Evolutionary conservation across 2,888 invertebrate genomes (phyloP), one percentile per base, ranked within the genome.

Genomic region (Noctuana brunneofusca): DNA sequence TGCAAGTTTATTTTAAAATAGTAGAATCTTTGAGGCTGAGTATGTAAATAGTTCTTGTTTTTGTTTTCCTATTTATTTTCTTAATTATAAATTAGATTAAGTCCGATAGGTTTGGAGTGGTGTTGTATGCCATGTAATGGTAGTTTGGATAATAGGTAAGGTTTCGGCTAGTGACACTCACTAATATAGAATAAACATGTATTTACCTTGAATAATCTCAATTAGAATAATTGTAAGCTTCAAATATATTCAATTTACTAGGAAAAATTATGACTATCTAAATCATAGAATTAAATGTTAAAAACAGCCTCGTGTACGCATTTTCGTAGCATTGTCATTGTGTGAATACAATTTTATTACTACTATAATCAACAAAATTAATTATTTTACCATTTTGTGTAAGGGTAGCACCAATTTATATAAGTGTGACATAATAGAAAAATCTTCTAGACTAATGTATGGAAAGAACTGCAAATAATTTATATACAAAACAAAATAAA

Each of bases 141-240:
- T 82, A 67, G 65, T 66, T 67, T 58, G 68, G 71, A 69, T 66
- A n/a, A 66, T 65, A 71, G 67, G 63, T 70, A 77, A 73, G 73
- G 72, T 72, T 71, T 80, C 72, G 79, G 82, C 81, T 81, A 80
- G 81, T 84, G 83, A 85, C 71, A 68, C 80, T 79, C 74, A 82
- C 80, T 81, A 80, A 80, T 79, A 66, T 83, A 82, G 76, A 56
- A 73, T 74, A 71, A 76, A 78, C 67, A 50, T 63, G 56, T 63
- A 73, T 83, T 82, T 89, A 88, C 86, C 86, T 87, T 84, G 69
- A 83, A 87, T 86, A 88, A 90, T 89, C 88, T 90, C 89, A 88
- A 79, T 78, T 86, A 86, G 78, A 72, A 71, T 83, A 78, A 72
- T 73, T 71, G 52, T 72, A 71, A 65, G 67, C 66, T 66, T 70